These are phyloP conservation scores for Steromphala cineraria DNA, from an alignment of 2,888 invertebrate genomes.

Conservation along the genomic window DNA sequence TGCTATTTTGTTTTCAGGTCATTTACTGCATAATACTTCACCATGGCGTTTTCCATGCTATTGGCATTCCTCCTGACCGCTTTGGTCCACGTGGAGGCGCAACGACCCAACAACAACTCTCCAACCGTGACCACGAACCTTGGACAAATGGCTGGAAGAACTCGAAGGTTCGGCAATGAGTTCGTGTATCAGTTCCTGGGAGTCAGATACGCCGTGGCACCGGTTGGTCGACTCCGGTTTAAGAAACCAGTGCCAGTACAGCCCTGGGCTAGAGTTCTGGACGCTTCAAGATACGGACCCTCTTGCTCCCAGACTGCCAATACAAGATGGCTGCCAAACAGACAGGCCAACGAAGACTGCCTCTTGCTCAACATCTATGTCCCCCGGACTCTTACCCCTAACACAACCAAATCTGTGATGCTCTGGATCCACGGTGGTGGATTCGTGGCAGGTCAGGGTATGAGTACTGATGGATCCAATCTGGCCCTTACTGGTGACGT, in stretches of 20 bases:
- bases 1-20: neutral
- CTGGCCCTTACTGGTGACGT: conserved; percentile 92
- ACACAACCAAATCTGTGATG: conserved; percentile 81
- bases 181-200: conserved; percentile 50
- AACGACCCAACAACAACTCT: too few relatives aligned
- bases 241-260: conserved; percentile 50
- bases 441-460: conserved; percentile 93
- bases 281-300: conserved; percentile 24
- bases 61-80: neutral
- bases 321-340: conserved; percentile 81
- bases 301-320: conserved; percentile 21
- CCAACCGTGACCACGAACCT: conserved; percentile 11
- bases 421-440: conserved; percentile 96
- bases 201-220: conserved; percentile 76
- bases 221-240: conserved; percentile 78
- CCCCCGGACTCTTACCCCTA: conserved; percentile 85
- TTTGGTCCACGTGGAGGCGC: neutral
- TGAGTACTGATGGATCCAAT: conserved; percentile 77
- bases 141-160: conserved; percentile 3
- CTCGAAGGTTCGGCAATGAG: neutral
- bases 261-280: conserved; percentile 77
- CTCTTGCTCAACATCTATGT: conserved; percentile 95
- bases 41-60: neutral
- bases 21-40: neutral
- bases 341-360: conserved; percentile 94